These are phyloP conservation scores for Diloba caeruleocephala DNA, from an alignment of 2,888 invertebrate genomes.

Conservation along the genomic window DNA sequence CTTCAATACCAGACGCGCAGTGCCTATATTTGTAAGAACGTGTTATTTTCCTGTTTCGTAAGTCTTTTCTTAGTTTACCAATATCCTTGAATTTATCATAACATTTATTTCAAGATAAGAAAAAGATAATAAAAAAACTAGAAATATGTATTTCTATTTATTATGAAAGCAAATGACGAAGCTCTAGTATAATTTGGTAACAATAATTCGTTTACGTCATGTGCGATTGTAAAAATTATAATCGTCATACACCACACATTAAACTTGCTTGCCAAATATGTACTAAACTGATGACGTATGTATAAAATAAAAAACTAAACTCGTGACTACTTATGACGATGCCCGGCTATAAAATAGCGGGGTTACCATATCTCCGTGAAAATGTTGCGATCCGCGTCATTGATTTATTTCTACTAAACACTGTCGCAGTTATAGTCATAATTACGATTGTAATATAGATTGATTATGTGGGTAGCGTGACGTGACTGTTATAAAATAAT, in stretches of 20 bases:
- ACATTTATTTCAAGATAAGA: neutral
- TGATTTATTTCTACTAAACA: no score
- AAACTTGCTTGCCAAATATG: neutral
- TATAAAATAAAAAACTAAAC: neutral
- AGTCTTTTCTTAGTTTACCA: neutral
- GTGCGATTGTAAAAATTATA: neutral
- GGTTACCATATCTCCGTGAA: no score
- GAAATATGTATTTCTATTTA: no score
- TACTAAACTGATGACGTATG: neutral
- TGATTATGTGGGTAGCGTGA: no score
- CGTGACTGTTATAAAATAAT: no score
- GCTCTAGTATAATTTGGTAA: neutral
- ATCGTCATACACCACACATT: neutral
- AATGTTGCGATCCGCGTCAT: no score
- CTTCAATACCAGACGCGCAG: neutral
- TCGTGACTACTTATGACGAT: no score
- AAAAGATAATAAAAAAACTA: no score
- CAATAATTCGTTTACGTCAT: neutral
- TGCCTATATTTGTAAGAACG: neutral
- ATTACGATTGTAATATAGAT: no score
- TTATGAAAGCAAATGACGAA: neutral
- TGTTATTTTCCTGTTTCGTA: slow-evolving; percentile 17
- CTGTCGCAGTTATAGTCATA: no score
- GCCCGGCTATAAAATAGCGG: no score
- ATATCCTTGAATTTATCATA: neutral